These are phyloP conservation scores for Cephonodes hylas DNA, from an alignment of 2,888 invertebrate genomes.

Conservation along the genomic window DNA sequence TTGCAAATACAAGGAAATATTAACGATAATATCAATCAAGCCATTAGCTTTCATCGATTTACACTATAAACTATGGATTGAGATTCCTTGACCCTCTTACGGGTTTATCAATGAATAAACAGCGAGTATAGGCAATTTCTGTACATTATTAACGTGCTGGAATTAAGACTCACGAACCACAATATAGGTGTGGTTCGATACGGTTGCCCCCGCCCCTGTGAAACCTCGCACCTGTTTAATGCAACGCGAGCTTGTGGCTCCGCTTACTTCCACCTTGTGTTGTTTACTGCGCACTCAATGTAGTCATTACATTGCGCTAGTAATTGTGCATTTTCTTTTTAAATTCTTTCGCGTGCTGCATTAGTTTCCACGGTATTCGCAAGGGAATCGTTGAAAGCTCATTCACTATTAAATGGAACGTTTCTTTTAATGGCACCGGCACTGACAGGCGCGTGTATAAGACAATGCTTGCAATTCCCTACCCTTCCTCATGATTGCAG, in stretches of 20 bases:
- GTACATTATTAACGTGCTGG: background rate
- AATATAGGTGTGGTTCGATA: background rate
- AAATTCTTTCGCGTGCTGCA: background rate
- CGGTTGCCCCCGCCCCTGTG: slow-evolving; percentile 39
- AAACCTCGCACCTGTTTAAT: slow-evolving; percentile 44
- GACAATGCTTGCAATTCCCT: too few species aligned
- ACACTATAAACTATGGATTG: background rate
- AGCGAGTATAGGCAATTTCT: background rate
- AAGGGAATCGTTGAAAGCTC: too few species aligned
- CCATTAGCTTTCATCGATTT: background rate
- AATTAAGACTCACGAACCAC: background rate
- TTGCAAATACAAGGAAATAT: too few species aligned
- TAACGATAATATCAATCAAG: background rate
- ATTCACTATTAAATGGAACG: background rate
- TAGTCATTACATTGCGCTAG: background rate
- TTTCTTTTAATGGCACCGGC: too few species aligned
- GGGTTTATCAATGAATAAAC: background rate
- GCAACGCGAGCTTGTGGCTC: slow-evolving; percentile 17
- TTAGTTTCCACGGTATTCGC: background rate
- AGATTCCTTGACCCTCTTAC: background rate
- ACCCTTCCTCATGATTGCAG: too few species aligned
- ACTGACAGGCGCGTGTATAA: too few species aligned
- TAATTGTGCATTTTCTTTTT: background rate
- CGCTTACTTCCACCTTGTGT: background rate
- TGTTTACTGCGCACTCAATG: background rate